A percentile compares a stretch with the other conserved stretches of the same genome.
These are phyloP conservation scores for Mormyrops boulengeri DNA, from an alignment of 2,797 vertebrate species.

Conservation along the genomic window DNA sequence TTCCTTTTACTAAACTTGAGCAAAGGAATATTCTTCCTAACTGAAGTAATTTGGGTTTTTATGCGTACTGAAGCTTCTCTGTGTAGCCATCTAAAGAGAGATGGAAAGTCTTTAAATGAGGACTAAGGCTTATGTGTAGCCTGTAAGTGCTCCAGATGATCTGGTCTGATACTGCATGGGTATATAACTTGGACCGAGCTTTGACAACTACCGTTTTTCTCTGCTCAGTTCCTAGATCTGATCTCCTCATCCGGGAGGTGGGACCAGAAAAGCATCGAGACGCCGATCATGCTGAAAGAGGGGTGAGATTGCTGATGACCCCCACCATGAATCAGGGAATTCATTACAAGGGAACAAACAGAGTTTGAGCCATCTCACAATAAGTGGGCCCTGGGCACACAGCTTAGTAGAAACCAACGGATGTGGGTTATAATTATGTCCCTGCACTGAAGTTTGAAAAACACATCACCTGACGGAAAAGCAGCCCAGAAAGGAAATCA, in stretches of 20 bases:
- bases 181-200: neutral
- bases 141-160: neutral
- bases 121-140: neutral
- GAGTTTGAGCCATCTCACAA: neutral
- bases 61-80: neutral
- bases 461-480: neutral
- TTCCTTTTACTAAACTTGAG: neutral
- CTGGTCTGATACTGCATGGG: neutral
- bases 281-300: constrained; percentile 94
- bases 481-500: neutral
- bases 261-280: constrained; percentile 94
- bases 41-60: neutral
- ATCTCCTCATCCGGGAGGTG: constrained; percentile 95
- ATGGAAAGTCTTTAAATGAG: neutral
- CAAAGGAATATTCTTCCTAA: neutral
- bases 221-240: constrained; percentile 84
- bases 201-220: constrained; percentile 13
- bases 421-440: neutral
- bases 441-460: neutral
- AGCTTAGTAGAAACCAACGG: neutral
- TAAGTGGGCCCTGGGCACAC: neutral
- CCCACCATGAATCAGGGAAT: neutral
- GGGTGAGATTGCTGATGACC: constrained; percentile 67
- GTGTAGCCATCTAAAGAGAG: neutral
- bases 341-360: neutral